Base-by-base conservation (phyloP, 2,113 vertebrate genomes). In the Seriola aureovittata region DNA sequence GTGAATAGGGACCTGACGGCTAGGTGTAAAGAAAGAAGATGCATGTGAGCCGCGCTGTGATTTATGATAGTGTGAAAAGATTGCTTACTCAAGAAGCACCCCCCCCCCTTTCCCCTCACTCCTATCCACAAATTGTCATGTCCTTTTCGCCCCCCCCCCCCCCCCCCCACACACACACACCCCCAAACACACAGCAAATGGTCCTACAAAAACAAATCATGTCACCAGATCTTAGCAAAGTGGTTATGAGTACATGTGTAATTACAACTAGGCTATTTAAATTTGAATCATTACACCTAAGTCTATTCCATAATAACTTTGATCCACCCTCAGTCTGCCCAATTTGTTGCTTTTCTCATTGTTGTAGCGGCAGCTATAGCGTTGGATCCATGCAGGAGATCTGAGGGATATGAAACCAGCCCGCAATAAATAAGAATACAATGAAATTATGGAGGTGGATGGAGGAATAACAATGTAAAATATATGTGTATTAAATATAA, bases 61-160 rank as follows among this genome's bases (percentile, higher is more conserved):
- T 99, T 97, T 97, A 97, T 97, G 95, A 92, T 88, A 87, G 85
- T 85, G 94, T 85, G 91, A 94, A 95, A 79, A 92, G 93, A 95
- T 93, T 97, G 95, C 96, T 97, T 95, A 96, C 95, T 95, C 90
- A 94, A 88, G 91, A 94, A 86, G 89, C 91, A 81, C 50, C 71
- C 59, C 19, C 92, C 90, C 90, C 80, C 78, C 55, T 63, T 42
- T 34, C 32, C 38, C 2, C 65, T 52, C 63, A 65, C 60, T n/a
- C 36, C n/a, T 50, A 17, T 79, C 63, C 85, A 71, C 85, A 77
- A 59, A 84, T 75, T 85, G 75, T 80, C 80, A 68, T 64, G 64
- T 21, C 55, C 48, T 36, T 46, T 25, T 34, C 46, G 17, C 25
- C 50, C 78, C 42, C 40, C 21, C 62, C 50, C 78, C 42, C 40